Conservation (phyloP, 2,113 vertebrate species). For the Penelope pileata region DNA sequence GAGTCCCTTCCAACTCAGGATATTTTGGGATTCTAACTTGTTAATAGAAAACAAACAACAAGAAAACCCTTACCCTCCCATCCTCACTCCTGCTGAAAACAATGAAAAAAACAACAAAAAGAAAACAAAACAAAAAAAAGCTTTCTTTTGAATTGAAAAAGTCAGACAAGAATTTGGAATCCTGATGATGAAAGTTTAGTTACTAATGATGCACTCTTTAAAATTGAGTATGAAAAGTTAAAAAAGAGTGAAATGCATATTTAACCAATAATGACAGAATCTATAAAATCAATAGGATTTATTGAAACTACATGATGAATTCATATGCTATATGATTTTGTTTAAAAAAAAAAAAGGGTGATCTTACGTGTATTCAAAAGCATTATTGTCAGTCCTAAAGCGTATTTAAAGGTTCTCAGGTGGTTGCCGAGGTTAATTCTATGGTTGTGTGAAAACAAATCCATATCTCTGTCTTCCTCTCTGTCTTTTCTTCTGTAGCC, state of each 20-base stretch:
- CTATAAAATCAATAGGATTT: background rate
- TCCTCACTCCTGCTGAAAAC: background rate
- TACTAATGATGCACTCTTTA: background rate
- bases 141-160: background rate
- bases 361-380: background rate
- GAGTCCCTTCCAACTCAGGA: no score
- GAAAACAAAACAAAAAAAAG: background rate
- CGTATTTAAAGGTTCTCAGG: background rate
- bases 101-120: background rate
- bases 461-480: background rate
- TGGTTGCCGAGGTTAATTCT: background rate
- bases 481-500: background rate
- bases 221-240: background rate
- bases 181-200: background rate
- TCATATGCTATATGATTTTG: background rate
- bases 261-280: background rate
- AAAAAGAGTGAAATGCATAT: background rate
- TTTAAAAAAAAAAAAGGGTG: background rate
- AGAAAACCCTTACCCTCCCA: no score
- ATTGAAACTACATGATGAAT: background rate
- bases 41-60: background rate
- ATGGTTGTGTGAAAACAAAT: background rate
- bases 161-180: background rate
- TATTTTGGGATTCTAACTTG: background rate
- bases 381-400: background rate